Base-by-base conservation (phyloP, 2,888 invertebrate species). In the Eristalis arbustorum region DNA sequence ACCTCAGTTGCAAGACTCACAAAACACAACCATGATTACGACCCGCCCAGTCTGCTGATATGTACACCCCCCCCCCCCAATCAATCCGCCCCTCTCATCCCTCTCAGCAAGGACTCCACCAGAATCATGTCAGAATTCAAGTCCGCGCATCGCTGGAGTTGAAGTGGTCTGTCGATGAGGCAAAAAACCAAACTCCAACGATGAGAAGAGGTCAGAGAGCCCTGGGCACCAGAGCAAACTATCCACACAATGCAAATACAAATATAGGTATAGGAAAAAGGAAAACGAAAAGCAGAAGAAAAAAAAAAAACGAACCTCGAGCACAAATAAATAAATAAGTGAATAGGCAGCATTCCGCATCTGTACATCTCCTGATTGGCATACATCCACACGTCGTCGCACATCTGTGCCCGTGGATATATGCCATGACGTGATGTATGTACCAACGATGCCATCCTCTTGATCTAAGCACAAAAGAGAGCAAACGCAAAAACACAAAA, bases 311-410 rank as follows among this genome's bases (percentile, higher is more conserved):
- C 14, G 18, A 66, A 25, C 37, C 63, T 64, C 63, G 3, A 42
- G 14, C n/a, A n/a, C 14, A 56, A 56, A 68, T 49, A 68, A 11
- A 56, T 34, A 34, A 56, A 68, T 68, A 59, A 59, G 25, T 23
- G 59, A 68, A 31, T 49, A 68, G 3, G 28, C 63, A 64, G 23
- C 22, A 68, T 31, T 14, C 8, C 59, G 25, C n/a, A 69, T 69
- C 22, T 69, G 59, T 37, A 59, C 34, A 37, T 59, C 59, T 59
- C 69, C 23, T 57, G 69, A 40, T 71, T 59, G 34, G 59, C 69
- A 59, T 25, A 31, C 31, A 56, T 34, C 34, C 59, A 59, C 59
- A 59, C 13, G n/a, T 49, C 23, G 22, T 11, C 57, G 25, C 59
- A 23, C 59, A 25, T 59, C 23, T 23, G 23, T 25, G 23, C 14